Base-by-base conservation (phyloP, 2,797 vertebrate species). In the Lagorchestes hirsutus region DNA sequence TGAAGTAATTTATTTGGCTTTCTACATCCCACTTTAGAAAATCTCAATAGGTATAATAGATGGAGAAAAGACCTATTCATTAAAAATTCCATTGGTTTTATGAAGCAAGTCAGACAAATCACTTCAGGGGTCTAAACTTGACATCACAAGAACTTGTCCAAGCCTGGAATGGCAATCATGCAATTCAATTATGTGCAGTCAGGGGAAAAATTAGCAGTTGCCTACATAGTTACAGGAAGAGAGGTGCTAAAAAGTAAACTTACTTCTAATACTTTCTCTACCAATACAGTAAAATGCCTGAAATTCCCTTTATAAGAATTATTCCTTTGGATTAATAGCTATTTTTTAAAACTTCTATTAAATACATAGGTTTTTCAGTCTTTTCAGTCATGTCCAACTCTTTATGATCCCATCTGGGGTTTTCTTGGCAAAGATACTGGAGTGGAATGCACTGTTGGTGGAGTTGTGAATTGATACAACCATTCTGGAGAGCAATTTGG, bases 61-160 rank as follows among this genome's bases (percentile, higher is more conserved):
- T 54, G 11, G 56, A 93, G 94, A 96, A 90, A 92, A 67, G 93
- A 59, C 55, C 46, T 95, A 28, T 40, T 94, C 46, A 96, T 92
- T 96, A 95, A 91, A 96, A 96, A 92, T 93, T 24, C 91, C 50
- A 8, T 59, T 57, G 57, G 74, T 55, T 95, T 29, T 14, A 56
- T 57, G 62, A 93, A 34, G 50, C 50, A n/a, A 95, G 52, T 62
- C 59, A 62, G 14, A 62, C 59, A 62, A 62, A 62, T 62, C 59
- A 62, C 1, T 31, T 62, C 59, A 34, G 59, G 59, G 59, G 29
- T 62, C 29, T 62, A 62, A 62, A 34, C 31, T 12, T 62, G 28
- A 62, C 31, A 62, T 62, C 59, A 13, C 29, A 62, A 34, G 28
- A 62, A 62, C 11, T 34, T 62, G 29, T 1, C 59, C 29, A 62